Percentiles rank a stretch among this genome's conserved stretches.
These are phyloP conservation scores for Protophormia terraenovae DNA, from an alignment of 2,888 invertebrate species.

Conservation along the genomic window DNA sequence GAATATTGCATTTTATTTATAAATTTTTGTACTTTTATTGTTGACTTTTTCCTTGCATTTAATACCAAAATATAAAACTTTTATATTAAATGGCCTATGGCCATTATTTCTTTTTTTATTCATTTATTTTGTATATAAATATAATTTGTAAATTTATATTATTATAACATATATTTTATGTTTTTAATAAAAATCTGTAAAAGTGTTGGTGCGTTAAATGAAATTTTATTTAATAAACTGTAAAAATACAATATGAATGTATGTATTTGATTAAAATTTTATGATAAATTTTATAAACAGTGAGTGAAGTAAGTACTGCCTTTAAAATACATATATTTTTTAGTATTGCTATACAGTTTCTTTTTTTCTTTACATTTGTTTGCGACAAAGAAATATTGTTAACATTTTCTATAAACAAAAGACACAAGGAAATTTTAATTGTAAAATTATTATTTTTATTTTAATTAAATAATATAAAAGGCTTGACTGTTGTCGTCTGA, in stretches of 20 bases:
- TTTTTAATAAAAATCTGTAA: background rate
- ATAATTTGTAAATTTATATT: background rate
- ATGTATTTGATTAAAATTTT: conserved; percentile 49
- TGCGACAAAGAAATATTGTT: background rate
- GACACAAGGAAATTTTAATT: background rate
- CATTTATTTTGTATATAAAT: conserved; percentile 1
- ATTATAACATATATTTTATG: background rate
- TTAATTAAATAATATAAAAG: conserved; percentile 12
- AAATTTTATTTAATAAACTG: conserved; percentile 9
- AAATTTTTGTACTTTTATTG: conserved; percentile 1
- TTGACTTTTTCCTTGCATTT: conserved; percentile 19
- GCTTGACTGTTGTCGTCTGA: background rate
- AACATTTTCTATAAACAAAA: background rate
- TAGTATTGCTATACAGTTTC: background rate
- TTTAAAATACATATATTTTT: background rate
- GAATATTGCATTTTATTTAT: conserved; percentile 62
- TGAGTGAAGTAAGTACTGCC: background rate
- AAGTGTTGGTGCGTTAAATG: conserved; percentile 5
- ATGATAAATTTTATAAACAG: conserved; percentile 10
- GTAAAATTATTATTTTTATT: background rate
- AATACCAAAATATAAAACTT: conserved; percentile 42
- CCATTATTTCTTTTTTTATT: conserved; percentile 27
- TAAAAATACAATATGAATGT: too few relatives aligned
- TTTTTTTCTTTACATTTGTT: too few relatives aligned
- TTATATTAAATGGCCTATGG: conserved; percentile 51